Percentiles rank a stretch among this genome's conserved stretches.
These are phyloP conservation scores for Rhynchonycteris naso DNA, from an alignment of 2,797 vertebrate species.

Conservation along the genomic window DNA sequence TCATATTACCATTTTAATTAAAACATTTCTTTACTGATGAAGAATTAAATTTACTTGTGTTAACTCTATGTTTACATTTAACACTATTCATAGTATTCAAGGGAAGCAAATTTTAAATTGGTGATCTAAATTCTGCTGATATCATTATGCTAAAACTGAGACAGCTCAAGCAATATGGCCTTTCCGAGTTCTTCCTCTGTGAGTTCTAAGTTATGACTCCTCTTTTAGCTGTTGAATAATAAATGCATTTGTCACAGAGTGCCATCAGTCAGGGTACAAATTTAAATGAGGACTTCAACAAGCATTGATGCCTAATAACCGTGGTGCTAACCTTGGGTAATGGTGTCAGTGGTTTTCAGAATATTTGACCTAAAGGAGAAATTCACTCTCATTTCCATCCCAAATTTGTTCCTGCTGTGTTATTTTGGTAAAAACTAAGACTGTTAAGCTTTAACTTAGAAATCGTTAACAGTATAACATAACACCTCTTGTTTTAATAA, in stretches of 20 bases:
- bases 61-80: constrained; percentile 40
- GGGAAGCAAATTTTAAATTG: neutral
- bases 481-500: neutral
- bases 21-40: neutral
- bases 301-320: neutral
- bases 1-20: constrained; percentile 36
- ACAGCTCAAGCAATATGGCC: neutral
- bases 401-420: neutral
- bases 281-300: constrained; percentile 48
- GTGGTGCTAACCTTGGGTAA: constrained; percentile 2
- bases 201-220: neutral
- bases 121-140: neutral
- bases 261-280: neutral
- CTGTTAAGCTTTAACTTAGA: neutral
- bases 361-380: neutral
- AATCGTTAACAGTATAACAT: constrained; percentile 22
- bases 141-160: neutral
- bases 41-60: constrained; percentile 48
- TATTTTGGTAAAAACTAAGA: neutral
- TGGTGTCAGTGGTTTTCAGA: neutral
- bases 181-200: neutral
- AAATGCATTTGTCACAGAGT: constrained; percentile 30
- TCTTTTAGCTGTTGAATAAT: constrained; percentile 38
- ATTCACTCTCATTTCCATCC: neutral
- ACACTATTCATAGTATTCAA: neutral